phyloP scores from a whole-genome alignment of 2,797 vertebrate species.

The Anguilla megastoma region DNA sequence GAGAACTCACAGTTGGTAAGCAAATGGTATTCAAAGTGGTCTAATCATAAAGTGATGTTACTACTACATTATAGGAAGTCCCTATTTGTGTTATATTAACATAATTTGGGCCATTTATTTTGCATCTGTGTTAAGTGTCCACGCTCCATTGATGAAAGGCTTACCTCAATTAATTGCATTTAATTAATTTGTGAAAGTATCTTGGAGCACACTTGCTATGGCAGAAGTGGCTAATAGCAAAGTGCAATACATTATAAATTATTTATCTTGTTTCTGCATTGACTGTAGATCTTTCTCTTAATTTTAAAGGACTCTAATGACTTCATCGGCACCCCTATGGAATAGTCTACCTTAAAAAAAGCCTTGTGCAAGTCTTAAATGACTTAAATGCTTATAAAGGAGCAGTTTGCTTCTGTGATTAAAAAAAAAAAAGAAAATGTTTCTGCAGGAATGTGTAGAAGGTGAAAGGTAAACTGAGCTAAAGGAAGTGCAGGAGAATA shows the following conservation, averaged over 20 bases:
- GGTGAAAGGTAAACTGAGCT: constrained; percentile 14
- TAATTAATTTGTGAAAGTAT: no score
- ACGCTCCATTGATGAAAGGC: background rate
- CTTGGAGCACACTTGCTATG: no score
- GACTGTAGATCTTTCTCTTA: no score
- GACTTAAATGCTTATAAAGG: background rate
- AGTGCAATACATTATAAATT: no score
- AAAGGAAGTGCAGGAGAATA: constrained; percentile 57
- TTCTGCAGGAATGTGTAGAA: background rate
- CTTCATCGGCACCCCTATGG: background rate
- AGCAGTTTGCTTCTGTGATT: background rate
- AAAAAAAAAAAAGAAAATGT: background rate
- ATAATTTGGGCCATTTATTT: no score
- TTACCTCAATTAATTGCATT: background rate
- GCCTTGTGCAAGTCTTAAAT: background rate
- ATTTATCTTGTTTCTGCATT: no score
- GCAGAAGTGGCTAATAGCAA: no score
- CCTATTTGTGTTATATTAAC: background rate
- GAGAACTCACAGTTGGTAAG: background rate
- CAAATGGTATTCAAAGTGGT: background rate
- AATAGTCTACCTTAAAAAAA: background rate
- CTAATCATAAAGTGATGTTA: background rate
- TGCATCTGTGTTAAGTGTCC: no score
- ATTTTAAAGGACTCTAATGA: no score
- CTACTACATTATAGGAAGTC: background rate